phyloP scores from a whole-genome alignment of 2,113 vertebrate genomes.

The Epinephelus cyanopodus region DNA sequence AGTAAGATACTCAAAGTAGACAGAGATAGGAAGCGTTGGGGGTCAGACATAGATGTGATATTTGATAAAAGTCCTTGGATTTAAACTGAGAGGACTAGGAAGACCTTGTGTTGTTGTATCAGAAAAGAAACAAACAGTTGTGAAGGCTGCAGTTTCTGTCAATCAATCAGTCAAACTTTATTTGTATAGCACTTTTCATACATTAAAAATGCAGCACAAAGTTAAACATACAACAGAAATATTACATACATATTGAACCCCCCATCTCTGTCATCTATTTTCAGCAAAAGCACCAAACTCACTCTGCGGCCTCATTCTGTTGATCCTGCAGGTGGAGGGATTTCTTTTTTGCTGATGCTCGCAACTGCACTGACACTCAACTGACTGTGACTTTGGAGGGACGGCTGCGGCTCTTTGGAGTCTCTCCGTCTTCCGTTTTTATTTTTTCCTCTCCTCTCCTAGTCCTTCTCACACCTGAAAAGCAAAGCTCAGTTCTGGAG shows the following conservation, averaged over 20 bases:
- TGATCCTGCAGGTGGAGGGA: constrained; percentile 16
- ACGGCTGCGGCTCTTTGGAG: not conserved
- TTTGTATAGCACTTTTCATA: too few relatives aligned
- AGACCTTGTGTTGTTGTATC: not conserved
- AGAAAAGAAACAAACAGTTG: not conserved
- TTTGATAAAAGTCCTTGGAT: not conserved
- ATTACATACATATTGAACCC: too few relatives aligned
- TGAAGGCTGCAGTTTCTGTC: not conserved
- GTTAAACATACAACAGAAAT: too few relatives aligned
- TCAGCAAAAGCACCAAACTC: constrained; percentile 1
- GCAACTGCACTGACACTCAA: not conserved
- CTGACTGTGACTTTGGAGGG: not conserved
- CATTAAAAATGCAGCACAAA: too few relatives aligned
- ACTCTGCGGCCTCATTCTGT: not conserved
- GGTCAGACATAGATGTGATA: not conserved
- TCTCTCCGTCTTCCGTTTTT: not conserved
- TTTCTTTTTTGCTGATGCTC: constrained; percentile 12
- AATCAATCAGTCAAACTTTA: too few relatives aligned
- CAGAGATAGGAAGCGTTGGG: not conserved
- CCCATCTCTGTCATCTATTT: not conserved
- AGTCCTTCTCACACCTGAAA: not conserved
- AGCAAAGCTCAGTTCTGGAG: not conserved
- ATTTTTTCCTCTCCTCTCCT: not conserved
- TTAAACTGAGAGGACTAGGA: not conserved
- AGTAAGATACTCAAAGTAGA: not conserved